Conservation (phyloP, 2,888 invertebrate species). For the Pterostichus niger region DNA sequence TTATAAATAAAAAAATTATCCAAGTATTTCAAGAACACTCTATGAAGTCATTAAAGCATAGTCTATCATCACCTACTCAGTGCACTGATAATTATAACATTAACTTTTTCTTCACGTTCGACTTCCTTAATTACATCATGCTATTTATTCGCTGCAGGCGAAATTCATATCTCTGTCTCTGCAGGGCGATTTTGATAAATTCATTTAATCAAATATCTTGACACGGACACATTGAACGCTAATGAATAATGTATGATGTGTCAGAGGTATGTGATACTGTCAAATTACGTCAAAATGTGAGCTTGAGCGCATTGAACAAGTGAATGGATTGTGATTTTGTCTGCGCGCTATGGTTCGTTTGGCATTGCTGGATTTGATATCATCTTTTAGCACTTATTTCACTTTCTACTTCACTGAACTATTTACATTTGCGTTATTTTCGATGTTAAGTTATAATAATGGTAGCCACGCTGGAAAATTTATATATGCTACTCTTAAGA, state of each 20-base stretch:
- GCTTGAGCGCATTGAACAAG: background rate
- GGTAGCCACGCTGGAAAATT: too few species aligned
- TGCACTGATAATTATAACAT: constrained; percentile 39
- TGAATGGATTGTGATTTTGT: background rate
- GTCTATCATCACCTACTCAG: constrained; percentile 12
- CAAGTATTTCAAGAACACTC: background rate
- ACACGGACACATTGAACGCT: constrained; percentile 5
- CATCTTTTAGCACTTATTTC: background rate
- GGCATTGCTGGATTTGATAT: background rate
- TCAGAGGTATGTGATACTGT: constrained; percentile 15
- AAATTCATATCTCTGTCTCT: background rate
- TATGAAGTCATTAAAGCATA: constrained; percentile 34
- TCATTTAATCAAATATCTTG: constrained; percentile 28
- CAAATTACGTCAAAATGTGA: constrained; percentile 22
- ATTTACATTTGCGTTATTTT: too few species aligned
- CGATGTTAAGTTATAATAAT: too few species aligned
- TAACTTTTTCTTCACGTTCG: constrained; percentile 27
- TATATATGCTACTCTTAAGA: too few species aligned
- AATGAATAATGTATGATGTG: constrained; percentile 24
- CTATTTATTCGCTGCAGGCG: background rate
- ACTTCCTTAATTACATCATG: constrained; percentile 20
- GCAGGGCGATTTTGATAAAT: constrained; percentile 11
- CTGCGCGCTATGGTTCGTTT: too few species aligned
- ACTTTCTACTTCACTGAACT: too few species aligned
- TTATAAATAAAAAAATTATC: constrained; percentile 2